Base-by-base conservation (phyloP, 2,888 invertebrate species). In the Teleiodes luculella region DNA sequence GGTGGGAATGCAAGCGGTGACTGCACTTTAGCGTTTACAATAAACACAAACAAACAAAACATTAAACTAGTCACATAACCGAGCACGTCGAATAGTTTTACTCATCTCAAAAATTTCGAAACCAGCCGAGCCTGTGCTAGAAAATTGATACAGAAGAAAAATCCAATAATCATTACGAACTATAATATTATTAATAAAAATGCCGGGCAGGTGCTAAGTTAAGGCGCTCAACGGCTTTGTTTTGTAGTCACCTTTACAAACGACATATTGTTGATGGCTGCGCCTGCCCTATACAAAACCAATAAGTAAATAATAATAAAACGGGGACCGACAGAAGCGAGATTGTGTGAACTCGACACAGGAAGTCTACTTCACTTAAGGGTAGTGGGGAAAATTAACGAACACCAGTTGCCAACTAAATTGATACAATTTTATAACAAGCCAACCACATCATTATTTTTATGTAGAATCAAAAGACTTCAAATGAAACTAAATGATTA, bases 31-130 rank as follows among this genome's bases (percentile, higher is more conserved):
- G 76, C 85, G 83, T 80, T 81, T 83, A 86, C 86, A 84, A 86
- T 86, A 87, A 88, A 89, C 79, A 88, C 86, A 89, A 87, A 89
- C 83, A 89, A 89, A 87, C 86, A 86, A 83, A 83, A 85, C 83
- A 82, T 78, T 80, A 81, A 80, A 80, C 78, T 80, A 80, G 71
- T 72, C 74, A 78, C 76, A 72, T 64, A 68, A 77, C 72, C 64
- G 70, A 76, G 72, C 76, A 70, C 75, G 80, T 80, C 75, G 65
- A 76, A 78, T 72, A 76, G 67, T 70, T 73, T 64, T 65, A 64
- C 66, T 62, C 70, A 67, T 70, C 70, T 73, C 64, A 61, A 63
- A 54, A 11, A 28, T 39, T 33, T 18, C 11, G 43, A 48, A 48
- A 48, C 35, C 36, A 48, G 35, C 18, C 20, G 11, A n/a, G 35